Conservation (phyloP, 2,888 invertebrate species). For the Syrista parreyssii region DNA sequence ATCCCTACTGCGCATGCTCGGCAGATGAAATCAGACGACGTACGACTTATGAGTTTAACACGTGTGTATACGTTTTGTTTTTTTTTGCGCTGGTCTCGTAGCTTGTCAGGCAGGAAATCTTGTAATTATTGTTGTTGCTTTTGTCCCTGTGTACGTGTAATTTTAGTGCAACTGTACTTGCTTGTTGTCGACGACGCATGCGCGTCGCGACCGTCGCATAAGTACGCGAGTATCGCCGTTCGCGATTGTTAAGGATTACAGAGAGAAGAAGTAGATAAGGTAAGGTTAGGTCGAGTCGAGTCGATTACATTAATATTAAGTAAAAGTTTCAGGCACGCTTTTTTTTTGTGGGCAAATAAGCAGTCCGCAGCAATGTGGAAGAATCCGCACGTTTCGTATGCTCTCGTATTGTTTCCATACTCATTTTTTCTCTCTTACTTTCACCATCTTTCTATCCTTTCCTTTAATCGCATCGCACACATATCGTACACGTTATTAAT, state of each 20-base stretch:
- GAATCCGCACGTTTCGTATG: conserved; percentile 43
- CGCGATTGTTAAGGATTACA: conserved; percentile 10
- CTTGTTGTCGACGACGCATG: background rate
- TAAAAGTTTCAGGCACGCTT: conserved; percentile 62
- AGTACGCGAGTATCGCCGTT: background rate
- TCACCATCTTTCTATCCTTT: no score
- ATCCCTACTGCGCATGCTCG: no score
- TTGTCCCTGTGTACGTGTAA: no score
- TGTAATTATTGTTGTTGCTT: no score
- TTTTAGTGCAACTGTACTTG: no score
- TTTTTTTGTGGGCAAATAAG: conserved; percentile 54
- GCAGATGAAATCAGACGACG: no score
- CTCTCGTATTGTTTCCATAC: conserved; percentile 16
- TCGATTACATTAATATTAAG: conserved; percentile 39
- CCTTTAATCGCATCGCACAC: no score
- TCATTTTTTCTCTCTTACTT: background rate
- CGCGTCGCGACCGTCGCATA: background rate
- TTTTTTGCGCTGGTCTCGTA: no score
- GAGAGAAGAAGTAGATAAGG: conserved; percentile 19
- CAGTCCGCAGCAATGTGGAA: conserved; percentile 62
- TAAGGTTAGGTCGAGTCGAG: conserved; percentile 24
- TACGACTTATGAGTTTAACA: no score
- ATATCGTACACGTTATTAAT: no score
- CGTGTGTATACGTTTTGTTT: no score
- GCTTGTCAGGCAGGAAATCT: no score